These are phyloP conservation scores for Halcyon malimbica DNA, from an alignment of 2,113 vertebrate genomes.

Conservation along the genomic window DNA sequence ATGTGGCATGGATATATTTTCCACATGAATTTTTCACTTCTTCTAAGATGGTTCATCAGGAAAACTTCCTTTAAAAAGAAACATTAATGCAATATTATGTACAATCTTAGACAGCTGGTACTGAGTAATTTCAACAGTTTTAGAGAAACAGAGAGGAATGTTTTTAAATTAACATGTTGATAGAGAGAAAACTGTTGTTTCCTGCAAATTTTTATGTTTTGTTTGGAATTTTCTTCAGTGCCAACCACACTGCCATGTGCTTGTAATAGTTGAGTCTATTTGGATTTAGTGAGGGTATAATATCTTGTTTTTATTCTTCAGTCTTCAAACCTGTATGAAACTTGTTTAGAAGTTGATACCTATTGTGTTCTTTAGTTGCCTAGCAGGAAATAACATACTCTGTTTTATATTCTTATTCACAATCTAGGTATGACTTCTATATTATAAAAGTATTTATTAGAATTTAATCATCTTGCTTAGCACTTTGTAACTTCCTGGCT, in stretches of 20 bases:
- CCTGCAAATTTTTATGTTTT: background rate
- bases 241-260: background rate
- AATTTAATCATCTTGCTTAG: background rate
- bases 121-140: background rate
- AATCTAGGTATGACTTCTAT: background rate
- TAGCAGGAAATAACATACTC: background rate
- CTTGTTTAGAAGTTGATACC: background rate
- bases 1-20: background rate
- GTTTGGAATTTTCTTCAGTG: background rate
- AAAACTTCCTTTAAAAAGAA: background rate
- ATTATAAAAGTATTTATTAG: background rate
- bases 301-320: background rate
- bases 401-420: background rate
- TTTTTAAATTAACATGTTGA: background rate
- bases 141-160: background rate
- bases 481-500: background rate
- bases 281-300: background rate
- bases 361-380: background rate
- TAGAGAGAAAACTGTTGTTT: background rate
- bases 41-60: background rate
- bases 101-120: background rate
- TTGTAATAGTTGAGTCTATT: background rate
- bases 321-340: background rate
- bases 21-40: background rate
- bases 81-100: background rate